phyloP scores from a whole-genome alignment of 2,888 invertebrate genomes.

The Synanthedon vespiformis region DNA sequence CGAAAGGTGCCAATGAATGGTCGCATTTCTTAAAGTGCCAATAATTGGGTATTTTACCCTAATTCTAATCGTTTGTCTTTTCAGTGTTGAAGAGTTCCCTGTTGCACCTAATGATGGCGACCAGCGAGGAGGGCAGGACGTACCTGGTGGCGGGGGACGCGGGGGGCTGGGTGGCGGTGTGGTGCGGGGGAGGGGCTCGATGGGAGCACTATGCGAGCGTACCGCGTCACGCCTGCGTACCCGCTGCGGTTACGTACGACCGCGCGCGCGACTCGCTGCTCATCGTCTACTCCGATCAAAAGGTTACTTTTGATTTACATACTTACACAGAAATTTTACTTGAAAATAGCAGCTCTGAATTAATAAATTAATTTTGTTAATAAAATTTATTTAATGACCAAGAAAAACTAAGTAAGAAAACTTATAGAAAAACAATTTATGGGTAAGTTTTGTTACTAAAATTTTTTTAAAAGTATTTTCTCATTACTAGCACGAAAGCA shows the following conservation, averaged over 20 bases:
- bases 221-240: slow-evolving; percentile 77
- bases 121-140: slow-evolving; percentile 18
- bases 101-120: slow-evolving; percentile 40
- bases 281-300: slow-evolving; percentile 83
- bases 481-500: too few relatives aligned
- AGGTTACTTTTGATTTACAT: too few relatives aligned
- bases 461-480: too few relatives aligned
- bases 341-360: too few relatives aligned
- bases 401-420: too few relatives aligned
- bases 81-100: slow-evolving; percentile 70
- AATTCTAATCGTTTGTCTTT: slow-evolving; percentile 12
- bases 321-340: slow-evolving; percentile 1
- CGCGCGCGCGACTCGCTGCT: slow-evolving; percentile 71
- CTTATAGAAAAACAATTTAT: too few relatives aligned
- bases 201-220: slow-evolving; percentile 66
- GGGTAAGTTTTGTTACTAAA: too few relatives aligned
- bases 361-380: too few relatives aligned
- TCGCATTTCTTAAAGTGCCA: too few relatives aligned
- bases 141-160: slow-evolving; percentile 78
- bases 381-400: too few relatives aligned
- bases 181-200: slow-evolving; percentile 48
- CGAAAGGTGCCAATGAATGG: too few relatives aligned
- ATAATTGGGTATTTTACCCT: too few relatives aligned
- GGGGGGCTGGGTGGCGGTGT: slow-evolving; percentile 75
- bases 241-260: slow-evolving; percentile 80